phyloP scores from a whole-genome alignment of 2,113 vertebrate species.

The Xyrauchen texanus region DNA sequence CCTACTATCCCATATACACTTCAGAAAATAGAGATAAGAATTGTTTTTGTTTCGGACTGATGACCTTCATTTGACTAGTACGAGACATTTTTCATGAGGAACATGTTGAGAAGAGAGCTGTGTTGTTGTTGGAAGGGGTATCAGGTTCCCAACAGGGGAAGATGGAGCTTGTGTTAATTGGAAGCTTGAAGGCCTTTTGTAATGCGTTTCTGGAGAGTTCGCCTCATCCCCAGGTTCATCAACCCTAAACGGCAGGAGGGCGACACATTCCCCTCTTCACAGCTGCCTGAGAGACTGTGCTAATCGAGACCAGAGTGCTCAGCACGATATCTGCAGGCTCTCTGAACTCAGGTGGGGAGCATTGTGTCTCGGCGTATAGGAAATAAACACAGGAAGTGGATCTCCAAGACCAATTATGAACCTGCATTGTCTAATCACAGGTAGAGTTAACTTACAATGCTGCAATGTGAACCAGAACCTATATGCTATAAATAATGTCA shows the following conservation, averaged over 20 bases:
- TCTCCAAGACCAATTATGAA: not conserved
- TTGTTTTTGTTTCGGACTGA: conserved; percentile 71
- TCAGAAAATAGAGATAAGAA: conserved; percentile 63
- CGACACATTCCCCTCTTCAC: conserved; percentile 59
- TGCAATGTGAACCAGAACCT: not conserved
- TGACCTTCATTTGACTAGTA: conserved; percentile 67
- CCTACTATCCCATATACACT: no score
- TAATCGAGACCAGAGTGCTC: conserved; percentile 54
- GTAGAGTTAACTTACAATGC: no score
- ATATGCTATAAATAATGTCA: not conserved
- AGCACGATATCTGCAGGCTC: conserved; percentile 22
- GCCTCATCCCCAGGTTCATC: conserved; percentile 44
- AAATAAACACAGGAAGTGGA: not conserved
- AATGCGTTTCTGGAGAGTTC: conserved; percentile 52
- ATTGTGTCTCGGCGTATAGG: conserved; percentile 4
- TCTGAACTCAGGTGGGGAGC: not conserved
- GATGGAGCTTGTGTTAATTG: conserved; percentile 56
- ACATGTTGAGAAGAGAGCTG: conserved; percentile 69
- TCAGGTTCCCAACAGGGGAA: conserved; percentile 63
- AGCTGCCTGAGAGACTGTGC: conserved; percentile 39
- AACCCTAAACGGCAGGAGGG: conserved; percentile 25
- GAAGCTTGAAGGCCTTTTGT: conserved; percentile 57
- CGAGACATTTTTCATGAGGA: conserved; percentile 65
- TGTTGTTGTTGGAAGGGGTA: conserved; percentile 59
- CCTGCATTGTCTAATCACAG: no score